Conservation (phyloP, 2,113 vertebrate species). For the Paralichthys olivaceus region DNA sequence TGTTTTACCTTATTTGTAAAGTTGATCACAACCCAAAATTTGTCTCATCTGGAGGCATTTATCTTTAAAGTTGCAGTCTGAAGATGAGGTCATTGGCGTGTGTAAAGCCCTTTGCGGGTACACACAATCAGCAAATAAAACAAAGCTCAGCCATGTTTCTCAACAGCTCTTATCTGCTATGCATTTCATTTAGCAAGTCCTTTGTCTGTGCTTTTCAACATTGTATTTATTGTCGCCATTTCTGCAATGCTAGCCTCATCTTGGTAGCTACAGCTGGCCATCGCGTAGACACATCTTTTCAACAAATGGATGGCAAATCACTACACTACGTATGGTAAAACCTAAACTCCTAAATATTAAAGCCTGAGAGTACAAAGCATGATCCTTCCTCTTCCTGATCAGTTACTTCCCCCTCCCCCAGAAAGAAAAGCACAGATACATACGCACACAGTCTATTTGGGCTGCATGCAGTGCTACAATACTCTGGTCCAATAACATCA, state of each 20-base stretch:
- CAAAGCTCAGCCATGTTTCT: not conserved
- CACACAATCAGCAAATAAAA: constrained; percentile 10
- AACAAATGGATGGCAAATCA: not conserved
- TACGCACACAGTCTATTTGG: no score
- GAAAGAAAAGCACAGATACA: constrained; percentile 11
- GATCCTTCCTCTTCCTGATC: constrained; percentile 55
- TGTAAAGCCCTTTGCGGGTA: not conserved
- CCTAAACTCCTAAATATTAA: constrained; percentile 18
- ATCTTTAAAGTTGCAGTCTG: not conserved
- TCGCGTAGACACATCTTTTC: not conserved
- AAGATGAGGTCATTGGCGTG: not conserved
- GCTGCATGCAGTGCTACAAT: no score
- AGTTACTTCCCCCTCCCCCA: constrained; percentile 39
- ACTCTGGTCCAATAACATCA: no score
- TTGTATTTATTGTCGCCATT: not conserved
- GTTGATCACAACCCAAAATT: constrained; percentile 9
- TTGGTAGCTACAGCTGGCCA: not conserved
- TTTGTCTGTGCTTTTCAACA: not conserved
- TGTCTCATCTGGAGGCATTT: not conserved
- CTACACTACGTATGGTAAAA: not conserved
- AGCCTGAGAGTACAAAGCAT: constrained; percentile 18
- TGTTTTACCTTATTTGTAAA: not conserved
- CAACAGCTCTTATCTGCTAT: constrained; percentile 14
- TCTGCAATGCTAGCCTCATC: no score
- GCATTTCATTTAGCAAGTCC: not conserved